phyloP scores from a whole-genome alignment of 92 coral and sea anemone species.

The Pocillopora meandrina region DNA sequence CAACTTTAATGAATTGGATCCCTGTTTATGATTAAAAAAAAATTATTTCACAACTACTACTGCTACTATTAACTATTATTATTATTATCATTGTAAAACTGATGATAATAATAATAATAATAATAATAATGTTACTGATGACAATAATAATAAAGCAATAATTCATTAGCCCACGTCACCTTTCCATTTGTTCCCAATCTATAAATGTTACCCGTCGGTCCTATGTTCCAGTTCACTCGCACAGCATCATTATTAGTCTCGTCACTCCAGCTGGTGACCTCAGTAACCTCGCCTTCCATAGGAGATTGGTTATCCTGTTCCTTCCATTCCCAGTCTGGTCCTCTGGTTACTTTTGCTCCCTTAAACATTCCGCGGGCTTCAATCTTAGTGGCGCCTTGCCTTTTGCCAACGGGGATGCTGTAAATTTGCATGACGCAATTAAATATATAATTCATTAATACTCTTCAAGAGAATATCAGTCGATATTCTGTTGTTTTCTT shows the following conservation, averaged over 20 bases:
- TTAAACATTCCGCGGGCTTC: constrained; percentile 62
- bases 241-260: constrained; percentile 41
- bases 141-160: no score
- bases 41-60: no score
- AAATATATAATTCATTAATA: background rate
- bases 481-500: no score
- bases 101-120: no score
- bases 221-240: constrained; percentile 58
- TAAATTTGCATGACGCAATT: background rate
- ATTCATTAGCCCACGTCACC: background rate
- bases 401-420: constrained; percentile 60
- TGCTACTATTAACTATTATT: no score
- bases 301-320: constrained; percentile 64
- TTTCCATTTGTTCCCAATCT: constrained; percentile 69
- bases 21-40: no score
- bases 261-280: constrained; percentile 38
- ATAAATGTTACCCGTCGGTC: constrained; percentile 40
- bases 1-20: no score
- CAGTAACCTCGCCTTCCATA: constrained; percentile 54
- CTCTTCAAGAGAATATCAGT: no score
- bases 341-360: constrained; percentile 71
- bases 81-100: no score
- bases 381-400: constrained; percentile 59
- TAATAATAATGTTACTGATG: no score
- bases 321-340: constrained; percentile 64